Conservation (phyloP, 2,888 invertebrate species). For the Ophraella communa region DNA sequence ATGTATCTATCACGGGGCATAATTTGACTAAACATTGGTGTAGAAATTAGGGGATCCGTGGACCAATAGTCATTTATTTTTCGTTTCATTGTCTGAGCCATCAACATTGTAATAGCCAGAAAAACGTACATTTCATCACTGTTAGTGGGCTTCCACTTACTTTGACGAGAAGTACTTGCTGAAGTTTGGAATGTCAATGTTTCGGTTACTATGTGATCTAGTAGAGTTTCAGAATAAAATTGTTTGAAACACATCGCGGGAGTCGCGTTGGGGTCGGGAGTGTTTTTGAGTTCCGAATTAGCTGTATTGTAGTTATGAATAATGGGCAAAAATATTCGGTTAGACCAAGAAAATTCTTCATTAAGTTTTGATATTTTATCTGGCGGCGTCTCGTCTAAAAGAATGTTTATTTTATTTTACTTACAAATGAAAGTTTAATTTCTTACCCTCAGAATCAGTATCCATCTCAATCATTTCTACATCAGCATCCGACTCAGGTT, state of each 20-base stretch:
- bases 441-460: no score
- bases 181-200: neutral
- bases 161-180: neutral
- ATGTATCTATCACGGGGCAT: slow-evolving; percentile 22
- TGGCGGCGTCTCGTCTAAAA: no score
- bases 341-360: no score
- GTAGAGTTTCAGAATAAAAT: neutral
- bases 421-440: no score
- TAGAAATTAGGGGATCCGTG: slow-evolving; percentile 1
- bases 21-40: slow-evolving; percentile 16
- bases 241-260: neutral
- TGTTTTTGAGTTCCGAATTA: no score
- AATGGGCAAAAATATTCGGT: no score
- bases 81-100: slow-evolving; percentile 16
- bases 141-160: neutral
- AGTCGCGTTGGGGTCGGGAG: neutral
- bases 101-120: slow-evolving; percentile 2
- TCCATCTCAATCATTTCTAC: no score
- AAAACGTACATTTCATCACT: neutral
- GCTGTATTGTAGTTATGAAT: no score
- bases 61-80: slow-evolving; percentile 20
- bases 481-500: no score
- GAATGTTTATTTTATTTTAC: no score
- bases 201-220: neutral
- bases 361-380: no score